These are phyloP conservation scores for Cancer borealis DNA, from an alignment of 2,888 invertebrate genomes.

Conservation along the genomic window DNA sequence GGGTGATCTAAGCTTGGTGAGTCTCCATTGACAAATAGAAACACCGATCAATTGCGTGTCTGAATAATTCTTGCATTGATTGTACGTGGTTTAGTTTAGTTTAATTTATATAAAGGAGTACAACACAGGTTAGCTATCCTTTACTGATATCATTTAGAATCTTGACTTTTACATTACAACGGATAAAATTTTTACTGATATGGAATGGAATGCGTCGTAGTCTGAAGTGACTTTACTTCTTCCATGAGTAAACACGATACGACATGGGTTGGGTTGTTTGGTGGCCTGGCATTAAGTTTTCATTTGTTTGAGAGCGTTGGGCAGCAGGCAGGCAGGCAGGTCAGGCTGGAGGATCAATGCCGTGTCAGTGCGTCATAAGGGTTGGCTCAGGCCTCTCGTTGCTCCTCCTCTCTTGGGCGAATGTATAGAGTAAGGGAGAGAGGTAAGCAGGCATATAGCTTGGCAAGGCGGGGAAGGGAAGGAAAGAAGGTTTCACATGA, in stretches of 20 bases:
- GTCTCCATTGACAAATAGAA: not conserved
- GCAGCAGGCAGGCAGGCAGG: constrained; percentile 9
- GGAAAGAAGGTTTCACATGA: not conserved
- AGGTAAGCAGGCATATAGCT: not conserved
- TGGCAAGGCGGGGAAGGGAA: not conserved
- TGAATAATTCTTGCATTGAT: not conserved
- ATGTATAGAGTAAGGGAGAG: not conserved
- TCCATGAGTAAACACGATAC: not conserved
- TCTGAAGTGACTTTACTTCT: not conserved
- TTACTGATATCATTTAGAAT: not conserved
- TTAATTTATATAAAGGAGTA: not conserved
- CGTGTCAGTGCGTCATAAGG: not conserved
- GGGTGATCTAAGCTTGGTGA: not conserved
- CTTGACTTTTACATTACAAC: not conserved
- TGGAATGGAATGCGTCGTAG: not conserved
- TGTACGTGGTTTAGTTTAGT: not conserved
- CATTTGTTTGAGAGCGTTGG: not conserved
- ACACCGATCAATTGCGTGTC: not conserved
- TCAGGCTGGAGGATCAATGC: not conserved
- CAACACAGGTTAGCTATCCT: not conserved
- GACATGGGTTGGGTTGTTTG: not conserved
- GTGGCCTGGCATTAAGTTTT: not conserved
- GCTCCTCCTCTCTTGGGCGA: constrained; percentile 7
- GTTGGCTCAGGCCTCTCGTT: not conserved
- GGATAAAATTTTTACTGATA: too few relatives aligned